Percentiles rank a stretch among this genome's conserved stretches.
Conservation (phyloP, 1,140 invertebrate species). For the Trialeurodes vaporariorum region DNA sequence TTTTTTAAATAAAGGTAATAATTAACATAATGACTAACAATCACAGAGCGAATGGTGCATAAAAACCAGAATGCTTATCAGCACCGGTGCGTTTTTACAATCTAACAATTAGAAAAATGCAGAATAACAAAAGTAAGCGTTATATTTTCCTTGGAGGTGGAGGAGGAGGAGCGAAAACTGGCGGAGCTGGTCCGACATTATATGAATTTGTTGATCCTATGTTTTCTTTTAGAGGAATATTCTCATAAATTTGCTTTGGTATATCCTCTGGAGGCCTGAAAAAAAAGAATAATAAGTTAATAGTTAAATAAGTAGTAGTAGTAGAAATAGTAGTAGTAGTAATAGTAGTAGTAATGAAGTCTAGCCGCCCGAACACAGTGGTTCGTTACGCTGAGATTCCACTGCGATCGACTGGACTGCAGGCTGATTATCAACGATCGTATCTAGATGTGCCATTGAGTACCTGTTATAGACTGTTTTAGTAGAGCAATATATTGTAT, state of each 20-base stretch:
- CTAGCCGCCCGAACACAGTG: too few species aligned
- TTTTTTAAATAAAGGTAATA: too few species aligned
- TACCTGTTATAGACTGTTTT: too few species aligned
- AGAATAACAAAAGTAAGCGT: not conserved
- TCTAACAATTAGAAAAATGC: not conserved
- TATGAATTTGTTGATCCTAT: slow-evolving; percentile 23
- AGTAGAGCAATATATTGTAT: too few species aligned
- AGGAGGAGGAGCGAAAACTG: slow-evolving; percentile 23
- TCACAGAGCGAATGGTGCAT: not conserved
- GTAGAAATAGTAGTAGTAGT: too few species aligned
- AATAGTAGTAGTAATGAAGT: too few species aligned
- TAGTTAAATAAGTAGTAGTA: too few species aligned
- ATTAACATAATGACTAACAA: not conserved
- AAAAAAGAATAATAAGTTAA: slow-evolving; percentile 16
- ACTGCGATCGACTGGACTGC: too few species aligned
- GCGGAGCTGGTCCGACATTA: slow-evolving; percentile 29
- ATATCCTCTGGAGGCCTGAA: slow-evolving; percentile 32
- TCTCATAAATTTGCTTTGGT: slow-evolving; percentile 35
- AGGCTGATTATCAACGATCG: too few species aligned
- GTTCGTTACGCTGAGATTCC: too few species aligned
- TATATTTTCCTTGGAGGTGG: slow-evolving; percentile 27
- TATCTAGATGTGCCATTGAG: too few species aligned
- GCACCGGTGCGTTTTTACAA: not conserved
- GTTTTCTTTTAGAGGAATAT: slow-evolving; percentile 34
- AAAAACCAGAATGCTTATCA: not conserved